These are phyloP conservation scores for Pollenia amentaria DNA, from an alignment of 2,888 invertebrate genomes.

Conservation along the genomic window DNA sequence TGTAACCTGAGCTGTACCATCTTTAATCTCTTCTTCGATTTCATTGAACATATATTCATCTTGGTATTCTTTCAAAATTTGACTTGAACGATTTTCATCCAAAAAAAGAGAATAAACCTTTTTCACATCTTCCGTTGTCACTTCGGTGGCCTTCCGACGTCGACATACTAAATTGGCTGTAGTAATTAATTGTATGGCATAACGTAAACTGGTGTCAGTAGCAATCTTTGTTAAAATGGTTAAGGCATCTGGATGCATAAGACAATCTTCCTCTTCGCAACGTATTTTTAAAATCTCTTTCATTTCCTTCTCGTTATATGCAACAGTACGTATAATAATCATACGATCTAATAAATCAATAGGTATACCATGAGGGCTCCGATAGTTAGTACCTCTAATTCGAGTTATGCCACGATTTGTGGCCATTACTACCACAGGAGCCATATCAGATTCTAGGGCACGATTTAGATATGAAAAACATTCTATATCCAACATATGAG, in stretches of 20 bases:
- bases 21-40: slow-evolving; percentile 80
- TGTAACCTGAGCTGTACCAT: slow-evolving; percentile 75
- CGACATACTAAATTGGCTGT: slow-evolving; percentile 97
- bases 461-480: slow-evolving; percentile 99
- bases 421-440: slow-evolving; percentile 99
- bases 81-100: slow-evolving; percentile 96
- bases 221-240: slow-evolving; percentile 96
- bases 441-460: slow-evolving; percentile 98
- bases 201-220: slow-evolving; percentile 96
- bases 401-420: slow-evolving; percentile 98
- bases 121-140: slow-evolving; percentile 95
- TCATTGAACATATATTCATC: slow-evolving; percentile 97
- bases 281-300: slow-evolving; percentile 96
- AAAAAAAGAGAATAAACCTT: slow-evolving; percentile 97
- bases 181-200: slow-evolving; percentile 98
- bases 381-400: slow-evolving; percentile 97
- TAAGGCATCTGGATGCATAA: slow-evolving; percentile 95
- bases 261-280: slow-evolving; percentile 99
- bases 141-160: slow-evolving; percentile 94
- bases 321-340: slow-evolving; percentile 96
- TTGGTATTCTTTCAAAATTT: slow-evolving; percentile 97
- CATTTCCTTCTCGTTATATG: slow-evolving; percentile 95
- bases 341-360: slow-evolving; percentile 97
- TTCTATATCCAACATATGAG: slow-evolving; percentile 99
- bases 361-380: slow-evolving; percentile 98